Evolutionary conservation across 2,113 vertebrate species (phyloP), one percentile per base, ranked within the genome.

Genomic region (Trachemys scripta): DNA sequence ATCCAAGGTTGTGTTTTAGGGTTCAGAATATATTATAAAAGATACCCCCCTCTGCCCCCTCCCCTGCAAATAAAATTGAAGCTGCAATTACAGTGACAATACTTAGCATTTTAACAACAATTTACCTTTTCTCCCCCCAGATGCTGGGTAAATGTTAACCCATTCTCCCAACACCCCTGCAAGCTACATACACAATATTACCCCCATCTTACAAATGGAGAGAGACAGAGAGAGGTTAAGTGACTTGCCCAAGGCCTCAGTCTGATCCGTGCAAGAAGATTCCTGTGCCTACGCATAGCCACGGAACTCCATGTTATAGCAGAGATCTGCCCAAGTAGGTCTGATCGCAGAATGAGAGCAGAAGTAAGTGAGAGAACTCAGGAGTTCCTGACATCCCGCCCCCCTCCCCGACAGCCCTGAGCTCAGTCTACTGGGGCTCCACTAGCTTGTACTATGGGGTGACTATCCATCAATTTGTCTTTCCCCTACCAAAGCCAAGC

Each of bases 21-120:
- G 20, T 54, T 10, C 31, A 51, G 86, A 82, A 82, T 25, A 53
- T 12, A 78, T 27, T 47, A 79, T 69, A 89, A 72, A 53, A 38
- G 3, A 51, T 5, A 17, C 8, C 3, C 38, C 16, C 17, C 10
- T 10, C 42, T 62, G 20, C 49, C 49, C 35, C 31, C 27, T 11
- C 31, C 81, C 45, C 45, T 49, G 19, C 53, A 38, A 72, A 72
- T 22, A 72, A 72, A 72, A 72, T 38, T 22, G 65, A 72, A 81
- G 16, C 22, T 82, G 72, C 19, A 38, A 75, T 93, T 86, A 76
- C 35, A 24, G n/a, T 72, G 91, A 57, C 47, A 89, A 78, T 20
- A 79, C 4, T 62, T 53, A 54, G 27, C 22, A 22, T 49, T 49
- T 14, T 62, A 78, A 56, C 42, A 81, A 42, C 56, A n/a, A 29